phyloP scores from a whole-genome alignment of 2,797 vertebrate genomes.

The Hirundo rustica region DNA sequence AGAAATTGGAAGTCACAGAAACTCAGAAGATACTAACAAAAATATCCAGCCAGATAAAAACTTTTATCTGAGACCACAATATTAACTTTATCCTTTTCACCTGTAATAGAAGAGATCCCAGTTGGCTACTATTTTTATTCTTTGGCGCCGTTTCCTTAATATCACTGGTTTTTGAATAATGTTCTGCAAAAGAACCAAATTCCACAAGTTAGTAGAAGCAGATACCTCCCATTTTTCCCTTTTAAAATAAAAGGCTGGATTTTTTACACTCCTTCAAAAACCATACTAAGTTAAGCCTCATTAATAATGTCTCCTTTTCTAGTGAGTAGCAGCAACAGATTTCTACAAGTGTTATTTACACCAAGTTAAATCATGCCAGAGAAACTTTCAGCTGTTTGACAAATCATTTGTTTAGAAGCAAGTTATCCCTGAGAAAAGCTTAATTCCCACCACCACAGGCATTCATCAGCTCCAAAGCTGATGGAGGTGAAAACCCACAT shows the following conservation, averaged over 20 bases:
- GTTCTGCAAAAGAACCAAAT: constrained; percentile 79
- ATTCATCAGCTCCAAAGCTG: not conserved
- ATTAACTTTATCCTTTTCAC: constrained; percentile 68
- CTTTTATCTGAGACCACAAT: not conserved
- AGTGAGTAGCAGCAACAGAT: not conserved
- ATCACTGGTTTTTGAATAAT: constrained; percentile 97
- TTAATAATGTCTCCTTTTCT: not conserved
- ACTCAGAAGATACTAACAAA: not conserved
- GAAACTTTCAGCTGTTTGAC: constrained; percentile 28
- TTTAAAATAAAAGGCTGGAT: not conserved
- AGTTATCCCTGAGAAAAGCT: not conserved
- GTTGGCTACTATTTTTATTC: constrained; percentile 98
- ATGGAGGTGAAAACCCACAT: not conserved
- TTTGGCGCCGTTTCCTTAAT: constrained; percentile 93
- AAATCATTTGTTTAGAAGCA: not conserved
- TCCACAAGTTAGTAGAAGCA: not conserved
- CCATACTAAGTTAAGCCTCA: not conserved
- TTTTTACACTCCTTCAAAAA: not conserved
- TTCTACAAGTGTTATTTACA: constrained; percentile 32
- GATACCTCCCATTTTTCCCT: not conserved
- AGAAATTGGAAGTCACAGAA: not conserved
- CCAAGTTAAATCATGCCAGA: constrained; percentile 19
- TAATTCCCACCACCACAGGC: not conserved
- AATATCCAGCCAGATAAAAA: not conserved
- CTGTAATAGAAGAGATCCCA: constrained; percentile 99